Conservation (phyloP, 2,888 invertebrate species). For the Netelia virgata region DNA sequence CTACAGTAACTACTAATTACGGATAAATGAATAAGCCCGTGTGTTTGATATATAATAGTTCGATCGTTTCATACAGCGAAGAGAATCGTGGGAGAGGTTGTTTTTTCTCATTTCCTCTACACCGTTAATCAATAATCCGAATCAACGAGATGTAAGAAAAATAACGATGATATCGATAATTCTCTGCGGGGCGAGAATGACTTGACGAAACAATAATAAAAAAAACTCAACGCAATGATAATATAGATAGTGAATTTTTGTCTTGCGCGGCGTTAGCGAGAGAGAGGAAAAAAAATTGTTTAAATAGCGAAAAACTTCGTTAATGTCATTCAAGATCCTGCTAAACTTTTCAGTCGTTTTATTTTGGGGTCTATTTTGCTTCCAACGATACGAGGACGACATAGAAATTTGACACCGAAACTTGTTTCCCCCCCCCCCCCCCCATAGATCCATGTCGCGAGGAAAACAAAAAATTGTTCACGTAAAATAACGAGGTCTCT, state of each 20-base stretch:
- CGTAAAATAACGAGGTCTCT: constrained; percentile 74
- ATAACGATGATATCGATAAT: constrained; percentile 16
- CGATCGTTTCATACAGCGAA: constrained; percentile 71
- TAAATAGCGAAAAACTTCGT: constrained; percentile 29
- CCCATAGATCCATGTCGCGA: constrained; percentile 69
- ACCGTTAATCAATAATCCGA: constrained; percentile 50
- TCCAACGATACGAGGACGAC: constrained; percentile 45
- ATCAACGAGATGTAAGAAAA: background rate
- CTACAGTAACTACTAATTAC: constrained; percentile 67
- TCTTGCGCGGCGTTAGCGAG: constrained; percentile 10
- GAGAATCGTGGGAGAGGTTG: constrained; percentile 21
- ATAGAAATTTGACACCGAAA: constrained; percentile 45
- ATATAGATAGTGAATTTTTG: constrained; percentile 3
- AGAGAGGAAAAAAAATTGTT: background rate
- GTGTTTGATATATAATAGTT: constrained; percentile 72
- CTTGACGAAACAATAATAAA: background rate
- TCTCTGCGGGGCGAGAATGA: constrained; percentile 64
- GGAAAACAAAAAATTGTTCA: constrained; percentile 70
- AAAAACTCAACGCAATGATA: constrained; percentile 37
- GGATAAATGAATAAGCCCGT: constrained; percentile 66
- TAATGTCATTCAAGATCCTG: constrained; percentile 36
- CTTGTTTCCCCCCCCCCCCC: no score
- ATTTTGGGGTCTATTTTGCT: constrained; percentile 22
- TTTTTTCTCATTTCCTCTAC: constrained; percentile 15
- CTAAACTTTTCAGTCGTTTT: constrained; percentile 25